Conservation (phyloP, 2,113 vertebrate species). For the Vidua chalybeata region DNA sequence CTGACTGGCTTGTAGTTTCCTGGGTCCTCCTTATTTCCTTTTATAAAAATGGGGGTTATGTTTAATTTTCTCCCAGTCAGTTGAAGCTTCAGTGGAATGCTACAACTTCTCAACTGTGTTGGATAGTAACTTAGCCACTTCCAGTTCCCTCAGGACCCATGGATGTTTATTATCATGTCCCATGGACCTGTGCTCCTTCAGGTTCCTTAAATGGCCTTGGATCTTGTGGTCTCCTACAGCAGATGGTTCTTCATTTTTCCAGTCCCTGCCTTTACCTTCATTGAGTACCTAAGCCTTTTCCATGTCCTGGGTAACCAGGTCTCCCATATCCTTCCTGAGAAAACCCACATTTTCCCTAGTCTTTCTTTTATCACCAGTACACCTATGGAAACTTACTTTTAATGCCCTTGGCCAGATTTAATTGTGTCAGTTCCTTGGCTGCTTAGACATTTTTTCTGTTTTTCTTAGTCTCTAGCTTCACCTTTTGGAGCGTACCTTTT, state of each 20-base stretch:
- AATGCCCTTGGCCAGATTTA: neutral
- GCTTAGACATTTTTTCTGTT: neutral
- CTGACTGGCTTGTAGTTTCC: neutral
- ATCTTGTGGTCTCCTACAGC: neutral
- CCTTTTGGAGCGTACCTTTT: neutral
- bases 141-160: neutral
- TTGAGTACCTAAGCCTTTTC: neutral
- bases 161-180: neutral
- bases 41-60: neutral
- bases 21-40: neutral
- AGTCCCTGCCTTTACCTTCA: neutral
- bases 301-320: neutral
- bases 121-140: neutral
- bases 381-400: neutral
- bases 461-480: neutral
- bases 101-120: neutral
- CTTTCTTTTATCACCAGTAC: neutral
- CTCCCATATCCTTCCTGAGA: neutral
- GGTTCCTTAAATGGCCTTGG: neutral
- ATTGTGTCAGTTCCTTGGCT: neutral
- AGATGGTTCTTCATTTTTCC: neutral
- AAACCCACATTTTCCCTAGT: neutral
- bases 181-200: neutral
- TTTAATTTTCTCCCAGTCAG: neutral
- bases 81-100: neutral